These are phyloP conservation scores for Chymomyza caudatula DNA, from an alignment of 2,888 invertebrate species.

Conservation along the genomic window DNA sequence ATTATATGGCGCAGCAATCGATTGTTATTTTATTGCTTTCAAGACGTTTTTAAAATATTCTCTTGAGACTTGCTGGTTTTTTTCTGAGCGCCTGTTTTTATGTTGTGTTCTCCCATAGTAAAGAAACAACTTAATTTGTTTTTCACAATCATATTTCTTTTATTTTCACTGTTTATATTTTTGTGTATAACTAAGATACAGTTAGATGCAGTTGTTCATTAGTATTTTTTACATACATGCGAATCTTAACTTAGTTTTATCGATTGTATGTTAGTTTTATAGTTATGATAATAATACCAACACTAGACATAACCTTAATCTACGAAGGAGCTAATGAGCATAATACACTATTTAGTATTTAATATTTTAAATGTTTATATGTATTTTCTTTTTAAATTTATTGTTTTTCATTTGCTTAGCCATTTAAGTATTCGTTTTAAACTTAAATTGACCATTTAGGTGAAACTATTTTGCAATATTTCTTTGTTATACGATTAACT, in stretches of 20 bases:
- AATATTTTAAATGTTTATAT: background rate
- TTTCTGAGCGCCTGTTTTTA: too few species aligned
- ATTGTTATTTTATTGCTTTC: too few species aligned
- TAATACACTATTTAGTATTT: background rate
- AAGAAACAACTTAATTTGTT: background rate
- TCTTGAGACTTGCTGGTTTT: too few species aligned
- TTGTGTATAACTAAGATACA: background rate
- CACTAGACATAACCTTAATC: background rate
- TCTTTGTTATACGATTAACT: background rate
- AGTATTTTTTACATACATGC: background rate
- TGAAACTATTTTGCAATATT: background rate
- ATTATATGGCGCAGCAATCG: too few species aligned
- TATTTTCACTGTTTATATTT: background rate
- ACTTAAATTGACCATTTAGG: background rate
- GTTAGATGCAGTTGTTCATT: background rate
- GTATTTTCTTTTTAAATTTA: background rate
- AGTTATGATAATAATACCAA: background rate
- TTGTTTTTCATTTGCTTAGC: slow-evolving; percentile 3
- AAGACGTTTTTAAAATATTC: too few species aligned
- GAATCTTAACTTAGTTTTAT: background rate
- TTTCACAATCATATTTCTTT: background rate
- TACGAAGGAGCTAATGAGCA: background rate
- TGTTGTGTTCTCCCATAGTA: too few species aligned
- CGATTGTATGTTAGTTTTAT: background rate
- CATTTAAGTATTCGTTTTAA: background rate